Evolutionary conservation across 2,888 invertebrate species (phyloP), one percentile per base, ranked within the genome.

Genomic region (Lasioglossum figueresi): DNA sequence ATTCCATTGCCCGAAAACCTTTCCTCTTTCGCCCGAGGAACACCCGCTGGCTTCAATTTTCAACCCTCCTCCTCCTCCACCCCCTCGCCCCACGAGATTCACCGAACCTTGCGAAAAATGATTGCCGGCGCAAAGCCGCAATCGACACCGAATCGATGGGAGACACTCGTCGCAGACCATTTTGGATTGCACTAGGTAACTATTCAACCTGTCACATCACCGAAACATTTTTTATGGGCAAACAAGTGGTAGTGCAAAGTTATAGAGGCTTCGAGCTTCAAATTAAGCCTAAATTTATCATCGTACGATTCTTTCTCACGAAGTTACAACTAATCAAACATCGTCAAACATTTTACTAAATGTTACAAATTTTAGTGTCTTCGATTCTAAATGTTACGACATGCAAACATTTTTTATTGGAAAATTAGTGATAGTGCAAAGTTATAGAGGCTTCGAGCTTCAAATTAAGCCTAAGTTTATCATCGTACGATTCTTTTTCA

Each of bases 1-100:
- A 89, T 91, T 88, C 85, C 83, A 89, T 88, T 82, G 16, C 27
- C 82, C 79, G 82, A 73, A 68, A 85, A 89, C 80, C 89, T 89
- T 89, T 85, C 82, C 74, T 80, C 81, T 76, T 79, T 79, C 43
- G 16, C 27, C 73, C 72, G 56, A 75, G 48, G 73, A 76, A 45
- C 77, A 31, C 34, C 66, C 66, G 66, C 16, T 10, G 31, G 31
- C 34, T 66, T 66, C 19, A 19, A 31, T 34, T 52, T 52, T 3
- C 52, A 52, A 52, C 2, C 52, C 52, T 2, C 52, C 52, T 45
- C 3, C 48, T 6, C 48, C 0, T 2, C 52, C 52, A 52, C 3
- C 3, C n/a, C 52, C n/a, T 23, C 52, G 2, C 19, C 19, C 2
- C 3, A 0, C 34, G 66, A 19, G 66, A 34, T 66, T 31, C 34